Evolutionary conservation across 2,888 invertebrate genomes (phyloP).

Genomic region (Rambutsinella grinnellia): DNA sequence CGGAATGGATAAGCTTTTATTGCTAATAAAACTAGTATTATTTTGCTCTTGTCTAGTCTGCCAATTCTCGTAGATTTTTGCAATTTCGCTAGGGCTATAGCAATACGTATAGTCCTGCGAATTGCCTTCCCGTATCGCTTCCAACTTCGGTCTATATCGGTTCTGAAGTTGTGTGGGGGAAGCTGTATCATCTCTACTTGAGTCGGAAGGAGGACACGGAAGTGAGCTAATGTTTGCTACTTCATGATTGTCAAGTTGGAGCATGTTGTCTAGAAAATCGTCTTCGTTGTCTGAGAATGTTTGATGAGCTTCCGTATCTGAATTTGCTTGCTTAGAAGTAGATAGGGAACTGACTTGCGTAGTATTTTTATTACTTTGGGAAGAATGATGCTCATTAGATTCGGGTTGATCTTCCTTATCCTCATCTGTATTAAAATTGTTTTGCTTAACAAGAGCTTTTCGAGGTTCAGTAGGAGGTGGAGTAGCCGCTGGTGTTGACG

Average conservation of each 20-base stretch:
- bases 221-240: background rate
- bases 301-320: conserved; percentile 2
- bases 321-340: background rate
- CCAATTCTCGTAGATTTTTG: conserved; percentile 64
- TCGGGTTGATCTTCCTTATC: background rate
- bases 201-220: background rate
- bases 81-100: conserved; percentile 39
- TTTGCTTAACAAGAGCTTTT: too few species aligned
- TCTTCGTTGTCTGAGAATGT: conserved; percentile 62
- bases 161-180: conserved; percentile 33
- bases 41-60: conserved; percentile 25
- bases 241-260: conserved; percentile 41
- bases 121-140: conserved; percentile 61
- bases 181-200: background rate
- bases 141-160: conserved; percentile 53
- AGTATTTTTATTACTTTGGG: background rate
- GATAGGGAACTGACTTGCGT: background rate
- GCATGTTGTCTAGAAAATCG: conserved; percentile 57
- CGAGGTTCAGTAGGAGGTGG: background rate
- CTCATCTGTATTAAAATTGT: too few species aligned
- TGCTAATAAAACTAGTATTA: background rate
- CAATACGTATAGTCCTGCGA: conserved; percentile 58
- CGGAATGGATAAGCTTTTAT: conserved; percentile 16
- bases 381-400: background rate
- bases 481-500: background rate